phyloP scores from a whole-genome alignment of 1,140 invertebrate species.

The Choristoneura fumiferana region DNA sequence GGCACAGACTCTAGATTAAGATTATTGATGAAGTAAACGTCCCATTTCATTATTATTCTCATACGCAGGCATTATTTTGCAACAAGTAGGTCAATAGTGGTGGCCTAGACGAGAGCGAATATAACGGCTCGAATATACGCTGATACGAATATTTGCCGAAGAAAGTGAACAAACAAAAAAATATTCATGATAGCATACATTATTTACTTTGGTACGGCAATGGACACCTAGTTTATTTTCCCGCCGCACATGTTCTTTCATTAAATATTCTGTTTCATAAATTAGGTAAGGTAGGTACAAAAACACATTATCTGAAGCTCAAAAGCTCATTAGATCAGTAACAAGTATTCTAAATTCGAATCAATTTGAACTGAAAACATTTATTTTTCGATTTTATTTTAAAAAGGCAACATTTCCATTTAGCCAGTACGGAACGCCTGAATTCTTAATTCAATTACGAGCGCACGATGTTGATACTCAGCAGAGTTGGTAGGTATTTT shows the following conservation, averaged over 20 bases:
- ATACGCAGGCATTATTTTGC: neutral
- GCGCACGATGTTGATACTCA: slow-evolving; percentile 21
- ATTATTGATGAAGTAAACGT: neutral
- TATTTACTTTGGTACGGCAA: neutral
- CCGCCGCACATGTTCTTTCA: no score
- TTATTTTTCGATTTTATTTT: no score
- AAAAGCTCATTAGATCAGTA: no score
- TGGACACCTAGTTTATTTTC: neutral
- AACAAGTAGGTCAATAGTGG: slow-evolving; percentile 2
- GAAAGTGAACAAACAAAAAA: neutral
- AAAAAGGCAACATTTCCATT: slow-evolving; percentile 17
- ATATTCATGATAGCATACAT: slow-evolving; percentile 11
- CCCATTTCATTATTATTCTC: slow-evolving; percentile 8
- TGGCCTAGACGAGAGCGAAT: neutral
- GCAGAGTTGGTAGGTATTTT: slow-evolving; percentile 28
- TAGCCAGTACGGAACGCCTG: slow-evolving; percentile 33
- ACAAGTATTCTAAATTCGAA: no score
- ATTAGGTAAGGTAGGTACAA: no score
- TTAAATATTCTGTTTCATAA: no score
- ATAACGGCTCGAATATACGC: neutral
- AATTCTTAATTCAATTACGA: slow-evolving; percentile 39
- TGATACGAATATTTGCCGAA: slow-evolving; percentile 3
- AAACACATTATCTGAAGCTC: no score
- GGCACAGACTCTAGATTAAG: neutral
- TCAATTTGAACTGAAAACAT: no score